These are phyloP conservation scores for Belonocnema kinseyi DNA, from an alignment of 1,140 invertebrate genomes.

Conservation along the genomic window DNA sequence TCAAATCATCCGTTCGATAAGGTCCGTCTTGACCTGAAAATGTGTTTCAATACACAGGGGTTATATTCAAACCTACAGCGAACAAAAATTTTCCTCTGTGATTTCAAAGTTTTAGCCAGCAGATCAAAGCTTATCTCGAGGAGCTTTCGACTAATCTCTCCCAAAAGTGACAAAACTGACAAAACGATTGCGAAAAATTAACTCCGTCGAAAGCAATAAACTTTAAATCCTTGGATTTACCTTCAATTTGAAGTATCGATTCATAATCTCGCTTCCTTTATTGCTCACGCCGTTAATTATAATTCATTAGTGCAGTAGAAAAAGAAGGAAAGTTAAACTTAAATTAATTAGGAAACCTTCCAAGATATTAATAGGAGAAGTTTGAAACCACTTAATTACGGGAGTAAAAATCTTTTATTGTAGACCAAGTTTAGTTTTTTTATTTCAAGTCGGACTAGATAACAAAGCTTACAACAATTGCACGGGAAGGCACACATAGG, in stretches of 20 bases:
- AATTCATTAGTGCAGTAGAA: not conserved
- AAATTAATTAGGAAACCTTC: too few relatives aligned
- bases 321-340: too few relatives aligned
- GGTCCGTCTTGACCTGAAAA: conserved; percentile 37
- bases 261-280: not conserved
- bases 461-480: too few relatives aligned
- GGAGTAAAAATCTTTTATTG: too few relatives aligned
- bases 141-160: not conserved
- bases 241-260: not conserved
- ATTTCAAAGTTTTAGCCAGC: conserved; percentile 15
- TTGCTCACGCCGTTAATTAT: not conserved
- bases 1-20: conserved; percentile 37
- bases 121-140: not conserved
- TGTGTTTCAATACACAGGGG: conserved; percentile 31
- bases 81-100: not conserved
- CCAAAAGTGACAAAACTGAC: not conserved
- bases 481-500: too few relatives aligned
- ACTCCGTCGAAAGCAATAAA: not conserved
- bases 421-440: too few relatives aligned
- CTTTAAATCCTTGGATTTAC: not conserved
- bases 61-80: not conserved
- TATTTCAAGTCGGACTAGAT: too few relatives aligned
- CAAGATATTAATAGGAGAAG: too few relatives aligned
- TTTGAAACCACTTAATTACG: too few relatives aligned
- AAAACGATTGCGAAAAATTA: not conserved